These are phyloP conservation scores for Pipistrellus pygmaeus DNA, from an alignment of 2,797 vertebrate genomes.

Conservation along the genomic window DNA sequence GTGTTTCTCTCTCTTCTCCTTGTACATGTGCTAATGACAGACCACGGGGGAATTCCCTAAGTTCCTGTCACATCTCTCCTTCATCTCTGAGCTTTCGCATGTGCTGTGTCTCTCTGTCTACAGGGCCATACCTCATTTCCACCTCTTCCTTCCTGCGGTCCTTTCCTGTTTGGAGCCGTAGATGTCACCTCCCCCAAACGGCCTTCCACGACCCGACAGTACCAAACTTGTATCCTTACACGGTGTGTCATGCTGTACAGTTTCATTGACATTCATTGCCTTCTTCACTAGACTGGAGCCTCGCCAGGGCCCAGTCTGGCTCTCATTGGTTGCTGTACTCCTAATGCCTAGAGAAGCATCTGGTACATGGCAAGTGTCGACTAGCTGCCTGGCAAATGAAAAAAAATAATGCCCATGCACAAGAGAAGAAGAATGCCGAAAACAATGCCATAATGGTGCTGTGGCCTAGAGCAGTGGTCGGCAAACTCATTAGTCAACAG, in stretches of 20 bases:
- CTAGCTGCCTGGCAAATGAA: not conserved
- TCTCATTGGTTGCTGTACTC: not conserved
- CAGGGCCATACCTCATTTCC: not conserved
- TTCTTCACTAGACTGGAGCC: not conserved
- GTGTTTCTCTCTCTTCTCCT: not conserved
- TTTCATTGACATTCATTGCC: not conserved
- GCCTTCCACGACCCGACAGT: not conserved
- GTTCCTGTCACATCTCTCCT: not conserved
- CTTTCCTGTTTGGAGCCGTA: constrained; percentile 12
- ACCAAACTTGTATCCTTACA: not conserved
- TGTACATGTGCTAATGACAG: not conserved
- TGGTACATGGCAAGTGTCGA: not conserved
- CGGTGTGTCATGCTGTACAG: rapidly evolving
- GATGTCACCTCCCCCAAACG: not conserved
- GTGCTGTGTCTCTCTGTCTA: not conserved
- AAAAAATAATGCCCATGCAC: not conserved
- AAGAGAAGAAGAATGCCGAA: not conserved
- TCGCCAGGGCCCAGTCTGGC: not conserved
- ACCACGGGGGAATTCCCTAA: not conserved
- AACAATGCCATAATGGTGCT: not conserved
- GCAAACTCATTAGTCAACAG: too few species aligned
- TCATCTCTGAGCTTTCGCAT: not conserved
- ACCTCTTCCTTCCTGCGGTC: not conserved
- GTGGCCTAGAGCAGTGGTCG: not conserved
- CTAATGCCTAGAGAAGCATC: not conserved